A percentile compares a stretch with the other conserved stretches of the same genome.
Conservation (phyloP, 53 echinoderm and acorn worm species). For the Zoroaster sp. region DNA sequence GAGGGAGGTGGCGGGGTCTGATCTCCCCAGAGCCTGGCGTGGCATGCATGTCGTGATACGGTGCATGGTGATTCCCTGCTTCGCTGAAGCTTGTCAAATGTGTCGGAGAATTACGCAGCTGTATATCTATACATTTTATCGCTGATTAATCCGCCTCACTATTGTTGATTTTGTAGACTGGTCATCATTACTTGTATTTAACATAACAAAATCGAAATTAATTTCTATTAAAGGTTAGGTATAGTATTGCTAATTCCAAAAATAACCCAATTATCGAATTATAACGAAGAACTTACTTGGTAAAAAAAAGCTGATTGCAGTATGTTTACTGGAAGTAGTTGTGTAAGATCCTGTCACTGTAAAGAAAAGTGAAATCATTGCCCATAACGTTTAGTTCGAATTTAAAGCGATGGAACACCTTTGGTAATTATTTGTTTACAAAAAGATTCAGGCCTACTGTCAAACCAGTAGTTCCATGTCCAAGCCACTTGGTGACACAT, state of each 20-base stretch:
- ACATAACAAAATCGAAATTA: no score
- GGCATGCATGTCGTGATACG: constrained; percentile 28
- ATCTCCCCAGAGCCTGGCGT: constrained; percentile 30
- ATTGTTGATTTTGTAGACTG: neutral
- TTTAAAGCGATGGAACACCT: no score
- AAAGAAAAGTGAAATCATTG: no score
- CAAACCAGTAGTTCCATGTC: no score
- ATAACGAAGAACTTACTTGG: neutral
- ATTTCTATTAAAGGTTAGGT: no score
- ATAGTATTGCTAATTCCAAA: no score
- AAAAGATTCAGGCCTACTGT: no score
- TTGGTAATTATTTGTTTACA: no score
- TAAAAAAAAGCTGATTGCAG: neutral
- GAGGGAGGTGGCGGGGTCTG: constrained; percentile 39
- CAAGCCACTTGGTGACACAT: no score
- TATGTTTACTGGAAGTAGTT: neutral
- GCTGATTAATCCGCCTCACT: neutral
- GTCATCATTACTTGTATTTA: neutral
- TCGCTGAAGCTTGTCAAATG: neutral
- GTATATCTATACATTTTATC: neutral
- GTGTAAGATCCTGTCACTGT: no score
- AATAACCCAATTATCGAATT: no score
- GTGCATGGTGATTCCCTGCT: constrained; percentile 7
- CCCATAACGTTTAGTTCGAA: no score
- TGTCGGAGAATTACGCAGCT: neutral